Conservation (phyloP, 2,888 invertebrate species). For the Drosophila nr. perissopoda region DNA sequence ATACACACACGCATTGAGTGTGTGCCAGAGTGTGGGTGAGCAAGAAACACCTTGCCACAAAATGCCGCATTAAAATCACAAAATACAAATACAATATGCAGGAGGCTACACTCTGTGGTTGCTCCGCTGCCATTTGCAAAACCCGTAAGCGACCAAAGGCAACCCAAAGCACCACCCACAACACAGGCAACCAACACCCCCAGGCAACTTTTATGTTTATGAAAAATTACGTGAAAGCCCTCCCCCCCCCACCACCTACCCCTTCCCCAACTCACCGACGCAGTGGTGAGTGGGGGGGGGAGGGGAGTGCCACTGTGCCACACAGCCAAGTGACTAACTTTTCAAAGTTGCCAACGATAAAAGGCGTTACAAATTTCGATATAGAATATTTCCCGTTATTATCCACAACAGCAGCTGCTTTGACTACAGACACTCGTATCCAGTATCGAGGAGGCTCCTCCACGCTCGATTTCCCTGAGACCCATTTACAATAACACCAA, state of each 20-base stretch:
- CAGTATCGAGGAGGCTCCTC: conserved; percentile 18
- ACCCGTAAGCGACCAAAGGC: conserved; percentile 35
- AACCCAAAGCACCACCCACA: conserved; percentile 24
- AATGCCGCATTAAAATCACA: conserved; percentile 79
- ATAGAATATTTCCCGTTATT: conserved; percentile 57
- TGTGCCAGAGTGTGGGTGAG: not conserved
- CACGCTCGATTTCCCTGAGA: conserved; percentile 25
- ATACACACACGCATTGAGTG: not conserved
- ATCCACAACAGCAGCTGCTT: conserved; percentile 36
- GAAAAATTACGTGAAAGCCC: conserved; percentile 73
- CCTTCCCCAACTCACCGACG: conserved; percentile 3
- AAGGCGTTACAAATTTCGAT: conserved; percentile 59
- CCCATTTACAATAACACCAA: conserved; percentile 15
- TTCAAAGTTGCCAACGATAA: conserved; percentile 69
- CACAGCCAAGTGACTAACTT: conserved; percentile 63
- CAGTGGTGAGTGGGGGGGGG: conserved; percentile 6
- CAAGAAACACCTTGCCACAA: conserved; percentile 54
- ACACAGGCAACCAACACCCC: conserved; percentile 9
- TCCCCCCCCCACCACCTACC: not conserved
- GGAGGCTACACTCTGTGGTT: conserved; percentile 44
- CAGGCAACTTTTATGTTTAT: conserved; percentile 73
- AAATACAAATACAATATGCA: conserved; percentile 75
- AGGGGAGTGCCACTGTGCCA: conserved; percentile 19
- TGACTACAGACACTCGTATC: conserved; percentile 7
- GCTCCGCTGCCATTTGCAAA: conserved; percentile 18